These are phyloP conservation scores for Tetraodon nigroviridis DNA, from an alignment of 2,113 vertebrate species.

Conservation along the genomic window DNA sequence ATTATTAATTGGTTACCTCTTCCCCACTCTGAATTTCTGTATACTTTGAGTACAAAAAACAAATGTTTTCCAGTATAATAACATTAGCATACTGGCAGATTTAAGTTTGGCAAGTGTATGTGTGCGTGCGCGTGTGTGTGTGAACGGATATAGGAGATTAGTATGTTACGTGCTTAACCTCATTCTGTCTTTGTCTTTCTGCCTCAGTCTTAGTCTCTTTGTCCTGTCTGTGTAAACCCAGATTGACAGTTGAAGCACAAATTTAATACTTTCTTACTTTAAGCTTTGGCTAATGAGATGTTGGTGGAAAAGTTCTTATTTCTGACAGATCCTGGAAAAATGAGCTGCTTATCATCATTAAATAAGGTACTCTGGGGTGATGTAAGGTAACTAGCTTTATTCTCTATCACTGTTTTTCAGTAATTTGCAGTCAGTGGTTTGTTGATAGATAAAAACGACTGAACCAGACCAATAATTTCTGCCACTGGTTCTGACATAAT, in stretches of 20 bases:
- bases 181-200: slow-evolving; percentile 1
- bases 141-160: background rate
- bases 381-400: too few relatives aligned
- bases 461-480: too few relatives aligned
- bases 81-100: background rate
- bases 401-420: too few relatives aligned
- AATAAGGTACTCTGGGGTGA: too few relatives aligned
- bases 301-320: background rate
- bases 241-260: background rate
- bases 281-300: background rate
- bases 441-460: too few relatives aligned
- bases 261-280: background rate
- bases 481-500: too few relatives aligned
- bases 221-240: background rate
- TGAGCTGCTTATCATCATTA: too few relatives aligned
- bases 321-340: too few relatives aligned
- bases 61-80: background rate
- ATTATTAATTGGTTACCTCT: background rate
- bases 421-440: too few relatives aligned
- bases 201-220: background rate
- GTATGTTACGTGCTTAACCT: background rate
- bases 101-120: background rate
- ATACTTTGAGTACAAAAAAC: background rate
- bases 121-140: background rate
- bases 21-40: background rate